Conservation (phyloP, 2,797 vertebrate species). For the Enteromius treurensis region DNA sequence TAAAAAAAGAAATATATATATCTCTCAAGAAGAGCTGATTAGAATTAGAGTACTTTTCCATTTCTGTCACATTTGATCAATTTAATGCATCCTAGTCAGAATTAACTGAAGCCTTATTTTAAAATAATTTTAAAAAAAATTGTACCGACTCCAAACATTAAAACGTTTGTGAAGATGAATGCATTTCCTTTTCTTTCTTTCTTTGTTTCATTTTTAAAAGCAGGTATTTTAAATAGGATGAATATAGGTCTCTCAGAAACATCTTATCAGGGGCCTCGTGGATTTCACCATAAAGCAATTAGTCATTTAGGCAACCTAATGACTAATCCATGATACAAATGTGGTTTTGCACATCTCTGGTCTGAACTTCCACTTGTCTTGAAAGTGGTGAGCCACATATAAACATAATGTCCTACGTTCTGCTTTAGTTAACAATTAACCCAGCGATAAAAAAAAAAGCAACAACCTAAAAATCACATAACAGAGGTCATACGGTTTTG, state of each 20-base stretch:
- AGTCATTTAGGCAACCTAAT: not conserved
- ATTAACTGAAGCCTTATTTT: no score
- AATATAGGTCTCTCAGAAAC: not conserved
- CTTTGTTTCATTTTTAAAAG: not conserved
- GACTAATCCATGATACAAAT: not conserved
- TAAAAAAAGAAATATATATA: no score
- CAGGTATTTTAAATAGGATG: not conserved
- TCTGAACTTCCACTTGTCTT: not conserved
- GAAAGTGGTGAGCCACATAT: not conserved
- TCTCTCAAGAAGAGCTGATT: no score
- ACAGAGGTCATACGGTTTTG: slow-evolving; percentile 3
- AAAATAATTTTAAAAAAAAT: no score
- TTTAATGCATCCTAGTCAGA: no score
- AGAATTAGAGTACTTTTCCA: no score
- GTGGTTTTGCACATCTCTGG: not conserved
- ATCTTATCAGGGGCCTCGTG: not conserved
- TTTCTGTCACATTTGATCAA: not conserved
- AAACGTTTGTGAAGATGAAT: not conserved
- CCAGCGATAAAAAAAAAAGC: not conserved
- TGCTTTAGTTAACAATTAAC: slow-evolving; percentile 23
- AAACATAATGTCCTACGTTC: not conserved
- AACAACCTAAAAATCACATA: not conserved
- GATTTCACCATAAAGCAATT: not conserved
- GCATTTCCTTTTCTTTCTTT: not conserved
- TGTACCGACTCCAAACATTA: no score